phyloP scores from a whole-genome alignment of 2,888 invertebrate species.

The Eristalis tenax region DNA sequence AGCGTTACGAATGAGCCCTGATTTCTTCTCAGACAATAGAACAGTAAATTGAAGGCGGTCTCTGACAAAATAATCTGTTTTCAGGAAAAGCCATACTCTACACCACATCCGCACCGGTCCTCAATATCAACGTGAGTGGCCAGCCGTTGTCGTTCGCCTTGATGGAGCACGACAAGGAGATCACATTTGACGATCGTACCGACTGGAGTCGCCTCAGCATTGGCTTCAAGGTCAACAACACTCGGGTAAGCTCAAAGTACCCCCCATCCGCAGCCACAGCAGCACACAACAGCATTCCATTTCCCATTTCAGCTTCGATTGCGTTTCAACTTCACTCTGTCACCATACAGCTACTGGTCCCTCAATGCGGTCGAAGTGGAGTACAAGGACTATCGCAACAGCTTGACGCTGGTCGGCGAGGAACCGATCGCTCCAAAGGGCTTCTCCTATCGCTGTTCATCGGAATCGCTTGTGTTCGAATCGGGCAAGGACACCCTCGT shows the following conservation, averaged over 20 bases:
- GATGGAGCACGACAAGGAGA: constrained; percentile 69
- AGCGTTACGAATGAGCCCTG: no score
- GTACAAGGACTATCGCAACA: constrained; percentile 78
- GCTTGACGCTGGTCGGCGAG: constrained; percentile 75
- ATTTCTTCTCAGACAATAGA: no score
- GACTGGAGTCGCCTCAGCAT: constrained; percentile 78
- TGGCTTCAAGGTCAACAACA: constrained; percentile 75
- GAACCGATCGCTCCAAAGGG: constrained; percentile 83
- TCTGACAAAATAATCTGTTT: constrained; percentile 17
- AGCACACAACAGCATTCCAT: background rate
- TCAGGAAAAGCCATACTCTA: constrained; percentile 83
- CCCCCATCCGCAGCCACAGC: background rate
- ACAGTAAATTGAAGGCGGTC: no score
- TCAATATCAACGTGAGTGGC: constrained; percentile 76
- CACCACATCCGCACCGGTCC: constrained; percentile 83
- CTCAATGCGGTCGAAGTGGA: constrained; percentile 84
- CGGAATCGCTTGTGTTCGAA: constrained; percentile 81
- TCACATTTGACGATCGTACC: constrained; percentile 79
- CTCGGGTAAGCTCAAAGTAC: constrained; percentile 27
- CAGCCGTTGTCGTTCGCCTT: constrained; percentile 31
- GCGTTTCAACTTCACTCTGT: constrained; percentile 83
- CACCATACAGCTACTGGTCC: constrained; percentile 82
- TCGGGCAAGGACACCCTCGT: constrained; percentile 82
- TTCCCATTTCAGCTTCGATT: constrained; percentile 81
- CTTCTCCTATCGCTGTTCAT: constrained; percentile 83